Percentiles rank a stretch among this genome's conserved stretches.
phyloP scores from a whole-genome alignment of 2,888 invertebrate species.

The Leucoptera coffeella region DNA sequence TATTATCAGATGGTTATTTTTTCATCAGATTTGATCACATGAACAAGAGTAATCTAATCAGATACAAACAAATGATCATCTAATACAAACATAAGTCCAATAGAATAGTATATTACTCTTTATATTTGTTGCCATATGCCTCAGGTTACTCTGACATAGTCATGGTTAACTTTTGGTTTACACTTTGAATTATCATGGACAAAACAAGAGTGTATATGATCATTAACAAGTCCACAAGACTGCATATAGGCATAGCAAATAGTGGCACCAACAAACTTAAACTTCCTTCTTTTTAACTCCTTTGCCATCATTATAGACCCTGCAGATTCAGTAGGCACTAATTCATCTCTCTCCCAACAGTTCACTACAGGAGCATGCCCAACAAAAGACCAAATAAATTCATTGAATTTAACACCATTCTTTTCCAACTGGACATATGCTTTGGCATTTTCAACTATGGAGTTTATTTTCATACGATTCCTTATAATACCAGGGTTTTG shows the following conservation, averaged over 20 bases:
- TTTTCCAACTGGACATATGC: slow-evolving; percentile 1
- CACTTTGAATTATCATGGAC: too few relatives aligned
- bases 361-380: slow-evolving; percentile 2
- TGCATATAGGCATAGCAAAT: slow-evolving; percentile 6
- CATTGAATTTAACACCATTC: slow-evolving; percentile 1
- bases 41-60: too few relatives aligned
- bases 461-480: slow-evolving; percentile 3
- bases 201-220: too few relatives aligned
- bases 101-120: too few relatives aligned
- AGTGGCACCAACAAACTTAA: slow-evolving; percentile 4
- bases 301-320: slow-evolving; percentile 2
- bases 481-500: slow-evolving; percentile 3
- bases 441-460: slow-evolving; percentile 4
- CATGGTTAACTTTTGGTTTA: too few relatives aligned
- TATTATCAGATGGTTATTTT: too few relatives aligned
- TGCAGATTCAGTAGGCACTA: slow-evolving; percentile 2
- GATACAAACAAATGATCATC: too few relatives aligned
- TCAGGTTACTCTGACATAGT: too few relatives aligned
- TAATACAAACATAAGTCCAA: too few relatives aligned
- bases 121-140: too few relatives aligned
- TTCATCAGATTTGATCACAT: too few relatives aligned
- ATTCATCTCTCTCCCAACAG: slow-evolving; percentile 1
- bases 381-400: slow-evolving; percentile 5
- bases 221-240: slow-evolving; percentile 4
- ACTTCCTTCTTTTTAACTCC: slow-evolving; percentile 3